Conservation (phyloP, 2,888 invertebrate genomes). For the Drosophila fungiperda region DNA sequence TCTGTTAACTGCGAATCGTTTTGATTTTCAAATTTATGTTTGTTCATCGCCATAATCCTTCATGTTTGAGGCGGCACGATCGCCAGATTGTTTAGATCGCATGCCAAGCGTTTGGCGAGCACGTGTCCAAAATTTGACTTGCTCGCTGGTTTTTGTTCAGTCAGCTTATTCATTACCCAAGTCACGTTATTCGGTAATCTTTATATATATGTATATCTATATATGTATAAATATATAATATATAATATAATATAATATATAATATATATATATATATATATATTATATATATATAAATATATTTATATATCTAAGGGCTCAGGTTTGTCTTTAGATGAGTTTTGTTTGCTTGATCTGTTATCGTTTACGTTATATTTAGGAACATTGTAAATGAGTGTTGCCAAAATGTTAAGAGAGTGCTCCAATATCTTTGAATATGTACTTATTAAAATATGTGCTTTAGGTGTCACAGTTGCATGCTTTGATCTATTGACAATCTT, state of each 20-base stretch:
- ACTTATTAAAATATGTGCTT: not conserved
- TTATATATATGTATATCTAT: not conserved
- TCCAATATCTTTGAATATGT: not conserved
- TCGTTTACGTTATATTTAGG: not conserved
- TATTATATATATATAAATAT: too few relatives aligned
- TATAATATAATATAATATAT: too few relatives aligned
- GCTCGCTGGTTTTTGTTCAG: not conserved
- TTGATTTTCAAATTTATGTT: slow-evolving; percentile 49
- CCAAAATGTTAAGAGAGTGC: not conserved
- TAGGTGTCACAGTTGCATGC: not conserved
- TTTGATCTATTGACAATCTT: not conserved
- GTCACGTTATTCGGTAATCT: not conserved
- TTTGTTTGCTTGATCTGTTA: not conserved
- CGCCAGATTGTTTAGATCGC: slow-evolving; percentile 25
- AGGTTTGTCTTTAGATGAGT: not conserved
- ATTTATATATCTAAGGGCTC: too few relatives aligned
- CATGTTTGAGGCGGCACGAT: slow-evolving; percentile 48
- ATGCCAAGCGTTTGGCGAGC: slow-evolving; percentile 41
- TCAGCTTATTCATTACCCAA: not conserved
- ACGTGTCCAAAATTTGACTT: slow-evolving; percentile 36
- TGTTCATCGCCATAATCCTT: slow-evolving; percentile 62
- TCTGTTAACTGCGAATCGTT: slow-evolving; percentile 30
- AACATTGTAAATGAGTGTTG: not conserved
- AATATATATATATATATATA: not conserved
- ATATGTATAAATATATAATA: too few relatives aligned